Evolutionary conservation across 2,797 vertebrate species (phyloP), one percentile per base, ranked within the genome.

Genomic region (Iguana delicatissima): DNA sequence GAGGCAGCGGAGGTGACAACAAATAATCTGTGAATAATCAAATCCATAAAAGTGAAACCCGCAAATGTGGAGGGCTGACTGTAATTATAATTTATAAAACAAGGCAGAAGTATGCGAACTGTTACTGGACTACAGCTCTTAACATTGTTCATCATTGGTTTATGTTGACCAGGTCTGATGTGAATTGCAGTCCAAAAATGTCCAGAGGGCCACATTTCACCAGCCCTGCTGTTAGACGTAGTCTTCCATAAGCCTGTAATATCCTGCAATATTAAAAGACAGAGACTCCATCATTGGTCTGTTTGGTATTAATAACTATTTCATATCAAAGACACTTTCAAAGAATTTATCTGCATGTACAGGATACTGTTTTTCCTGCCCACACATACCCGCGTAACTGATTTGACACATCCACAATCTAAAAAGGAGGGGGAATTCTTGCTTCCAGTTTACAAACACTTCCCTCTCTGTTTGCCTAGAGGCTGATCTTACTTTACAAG

Each of bases 381-480:
- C 35, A 83, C 52, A 67, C 80, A 50, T 62, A 62, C 29, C 18
- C 29, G 7, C 10, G 6, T 50, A 90, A 76, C 69, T 64, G 32
- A 67, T 76, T 83, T 83, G 79, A 42, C 57, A 62, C 16, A 87
- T 67, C 57, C 74, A 72, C 50, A 18, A 14, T 29, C 73, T 87
- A 26, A 35, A 85, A 59, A 38, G n/a, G 50, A 6, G 12, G 7
- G n/a, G 22, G 10, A 13, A 57, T 2, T 79, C 9, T 50, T 24
- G 6, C 57, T 67, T 69, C 72, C 73, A 84, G 14, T 57, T 84
- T 79, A 87, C 72, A 86, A 52, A 64, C 46, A 83, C 42, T 87
- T 83, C 29, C 46, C 80, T 82, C 32, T n/a, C 55, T 83, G 42
- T 73, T 87, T 86, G 57, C 79, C 55, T 90, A 29, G 80, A 84